Base-by-base conservation (phyloP, 2,888 invertebrate species). In the Pristionchus entomophagus region DNA sequence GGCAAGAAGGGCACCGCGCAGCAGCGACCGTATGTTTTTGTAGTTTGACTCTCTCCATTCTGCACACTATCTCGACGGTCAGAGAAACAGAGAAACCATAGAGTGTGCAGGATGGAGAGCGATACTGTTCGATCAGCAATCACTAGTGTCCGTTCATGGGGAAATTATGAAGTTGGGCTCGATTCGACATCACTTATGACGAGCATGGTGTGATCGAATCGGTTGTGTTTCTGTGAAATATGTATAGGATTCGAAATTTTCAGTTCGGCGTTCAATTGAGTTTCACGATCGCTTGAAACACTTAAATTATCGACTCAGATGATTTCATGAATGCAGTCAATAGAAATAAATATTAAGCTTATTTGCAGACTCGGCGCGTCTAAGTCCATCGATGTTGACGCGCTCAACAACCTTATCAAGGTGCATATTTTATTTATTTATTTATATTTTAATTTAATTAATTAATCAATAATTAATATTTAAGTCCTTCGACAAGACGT, bases 401-500 rank as follows among this genome's bases (percentile, higher is more conserved):
- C n/a, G 6, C 73, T 84, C 17, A 84, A 84, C 38, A 32, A 69
- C 53, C 53, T 84, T 0, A 84, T 84, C 73, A 69, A 84, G 62
- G 62, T 62, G 56, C 1, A 1, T 56, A 8, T 19, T n/a, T 56
- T 14, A 14, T 6, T 45, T 45, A 45, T 45, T 45, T 10, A 45
- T n/a, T 45, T 45, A 45, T 6, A 6, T 45, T 45, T 45, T 45
- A 45, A 45, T 45, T 45, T 10, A 14, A 6, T 10, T 45, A 45
- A 45, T 14, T 45, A 59, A 59, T 26, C 83, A 88, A 8, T 59
- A 26, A 59, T 59, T 26, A 59, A 59, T 29, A 59, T 29, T 29
- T 59, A n/a, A 69, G 84, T 88, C 89, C 32, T 87, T 92, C 73
- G 92, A 92, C 87, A 91, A 91, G 80, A 91, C 92, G 12, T 93